Conservation (phyloP, 2,888 invertebrate species). For the Lysandra bellargus region DNA sequence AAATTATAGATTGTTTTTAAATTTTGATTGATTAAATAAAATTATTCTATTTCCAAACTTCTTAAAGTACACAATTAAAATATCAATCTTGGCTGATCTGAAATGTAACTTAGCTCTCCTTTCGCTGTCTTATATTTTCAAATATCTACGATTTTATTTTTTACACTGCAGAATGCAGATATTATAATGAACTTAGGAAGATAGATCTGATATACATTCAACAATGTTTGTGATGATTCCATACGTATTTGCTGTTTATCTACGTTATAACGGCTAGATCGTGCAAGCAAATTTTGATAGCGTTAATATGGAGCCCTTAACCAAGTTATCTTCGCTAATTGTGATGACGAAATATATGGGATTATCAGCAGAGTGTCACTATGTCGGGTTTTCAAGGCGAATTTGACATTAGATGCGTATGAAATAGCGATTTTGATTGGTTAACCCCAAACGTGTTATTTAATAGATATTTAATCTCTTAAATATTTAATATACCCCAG, state of each 20-base stretch:
- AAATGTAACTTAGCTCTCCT: constrained; percentile 3
- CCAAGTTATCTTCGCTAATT: not conserved
- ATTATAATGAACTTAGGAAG: not conserved
- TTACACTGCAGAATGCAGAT: not conserved
- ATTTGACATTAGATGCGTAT: too few species aligned
- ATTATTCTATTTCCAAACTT: not conserved
- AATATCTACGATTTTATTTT: constrained; percentile 8
- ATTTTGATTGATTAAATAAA: not conserved
- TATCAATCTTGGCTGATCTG: not conserved
- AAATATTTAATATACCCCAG: too few species aligned
- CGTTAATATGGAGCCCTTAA: not conserved
- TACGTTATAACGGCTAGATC: not conserved
- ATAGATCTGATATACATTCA: constrained; percentile 14
- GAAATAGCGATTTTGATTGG: too few species aligned
- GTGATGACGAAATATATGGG: too few species aligned
- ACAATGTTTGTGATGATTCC: not conserved
- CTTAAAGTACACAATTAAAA: not conserved
- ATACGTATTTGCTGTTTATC: not conserved
- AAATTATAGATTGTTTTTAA: too few species aligned
- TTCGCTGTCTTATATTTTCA: constrained; percentile 19
- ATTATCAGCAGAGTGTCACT: too few species aligned
- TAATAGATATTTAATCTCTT: too few species aligned
- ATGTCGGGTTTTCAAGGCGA: too few species aligned
- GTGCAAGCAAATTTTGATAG: too few species aligned
- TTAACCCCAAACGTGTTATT: too few species aligned